Evolutionary conservation across 2,888 invertebrate species (phyloP).

Genomic region (Agriopis leucophaearia): DNA sequence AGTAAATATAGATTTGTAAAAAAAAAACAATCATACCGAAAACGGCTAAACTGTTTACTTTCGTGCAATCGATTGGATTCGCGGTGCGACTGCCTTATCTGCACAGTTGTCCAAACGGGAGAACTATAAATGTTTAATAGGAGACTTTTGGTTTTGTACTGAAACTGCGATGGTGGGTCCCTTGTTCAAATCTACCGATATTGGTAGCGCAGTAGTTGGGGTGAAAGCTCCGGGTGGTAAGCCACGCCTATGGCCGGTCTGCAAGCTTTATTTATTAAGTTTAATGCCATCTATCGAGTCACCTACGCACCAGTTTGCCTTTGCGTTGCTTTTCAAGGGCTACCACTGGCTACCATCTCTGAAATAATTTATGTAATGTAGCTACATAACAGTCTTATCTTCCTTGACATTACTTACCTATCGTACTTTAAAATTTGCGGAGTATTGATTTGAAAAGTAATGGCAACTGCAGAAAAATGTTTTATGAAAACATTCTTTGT

Average conservation of each 20-base stretch:
- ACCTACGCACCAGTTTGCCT: constrained; percentile 14
- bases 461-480: neutral
- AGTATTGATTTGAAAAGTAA: constrained; percentile 9
- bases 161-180: neutral
- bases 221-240: constrained; percentile 68
- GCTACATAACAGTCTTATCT: too few species aligned
- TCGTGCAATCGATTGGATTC: constrained; percentile 74
- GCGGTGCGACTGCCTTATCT: constrained; percentile 33
- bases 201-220: constrained; percentile 48
- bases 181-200: neutral
- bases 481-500: neutral
- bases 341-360: neutral
- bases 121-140: neutral
- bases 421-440: neutral
- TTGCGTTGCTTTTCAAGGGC: neutral
- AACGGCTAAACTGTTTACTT: constrained; percentile 67
- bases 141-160: neutral
- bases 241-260: constrained; percentile 72
- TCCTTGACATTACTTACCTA: too few species aligned
- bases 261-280: constrained; percentile 49
- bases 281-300: constrained; percentile 68
- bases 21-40: constrained; percentile 59
- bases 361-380: too few species aligned
- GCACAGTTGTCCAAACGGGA: neutral
- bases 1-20: constrained; percentile 43